Base-by-base conservation (phyloP, 2,888 invertebrate species). In the Troglohyphantes excavatus region DNA sequence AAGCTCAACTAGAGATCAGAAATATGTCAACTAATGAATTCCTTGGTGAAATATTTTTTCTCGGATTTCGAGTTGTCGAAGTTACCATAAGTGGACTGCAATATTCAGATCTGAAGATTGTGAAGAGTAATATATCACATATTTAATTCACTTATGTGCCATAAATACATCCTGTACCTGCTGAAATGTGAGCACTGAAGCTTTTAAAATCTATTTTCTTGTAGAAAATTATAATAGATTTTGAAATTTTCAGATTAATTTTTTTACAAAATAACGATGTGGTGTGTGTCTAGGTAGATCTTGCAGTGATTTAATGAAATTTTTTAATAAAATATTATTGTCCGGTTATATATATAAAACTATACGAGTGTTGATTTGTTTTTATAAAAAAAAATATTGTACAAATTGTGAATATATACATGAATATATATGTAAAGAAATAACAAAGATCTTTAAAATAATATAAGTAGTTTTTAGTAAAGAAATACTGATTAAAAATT, bases 341-440 rank as follows among this genome's bases (percentile, higher is more conserved):
- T 33, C 33, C 33, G 33, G 68, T 68, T 61, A 65, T 61, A 65
- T 9, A 6, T 78, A 43, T 43, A 33, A 65, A 78, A 78, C 39
- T 78, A 39, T 65, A 78, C 39, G 17, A 43, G 78, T 78, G 65
- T 78, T 78, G 63, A 63, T 81, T 81, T 53, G 29, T 68, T 81
- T 81, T 81, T 65, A 23, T 78, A 65, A 39, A 29, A 68, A 68
- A 73, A 68, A 61, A 59, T 21, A 43, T 29, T 83, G 83, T 83
- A 83, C 72, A 83, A 83, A 83, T 43, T 83, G 83, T 83, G 83
- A 73, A 83, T 78, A 78, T 63, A 65, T 33, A 78, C 27, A 33
- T 78, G 39, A 63, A 63, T 73, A 73, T 73, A 43, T 83, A 23
- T 61, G 26, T 61, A 63, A 72, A 63, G 59, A 43, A 73, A 46